phyloP scores from a whole-genome alignment of 2,888 invertebrate genomes.

The Serripes groenlandicus region DNA sequence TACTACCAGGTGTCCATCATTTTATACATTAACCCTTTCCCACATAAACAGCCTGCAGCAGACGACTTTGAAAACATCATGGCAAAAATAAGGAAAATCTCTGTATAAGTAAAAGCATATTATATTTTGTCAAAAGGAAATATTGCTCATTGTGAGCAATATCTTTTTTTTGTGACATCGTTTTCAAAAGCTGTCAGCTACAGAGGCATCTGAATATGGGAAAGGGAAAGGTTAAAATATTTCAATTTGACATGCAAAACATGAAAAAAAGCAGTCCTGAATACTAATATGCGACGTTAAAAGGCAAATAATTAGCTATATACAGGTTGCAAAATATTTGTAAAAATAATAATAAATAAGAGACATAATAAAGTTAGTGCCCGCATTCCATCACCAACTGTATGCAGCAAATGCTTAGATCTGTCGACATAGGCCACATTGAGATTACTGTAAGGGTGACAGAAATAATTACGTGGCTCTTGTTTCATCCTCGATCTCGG shows the following conservation, averaged over 20 bases:
- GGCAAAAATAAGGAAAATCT: background rate
- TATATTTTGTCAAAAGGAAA: too few relatives aligned
- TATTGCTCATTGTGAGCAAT: too few relatives aligned
- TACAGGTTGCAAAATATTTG: background rate
- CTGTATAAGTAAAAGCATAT: too few relatives aligned
- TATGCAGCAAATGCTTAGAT: slow-evolving; percentile 69
- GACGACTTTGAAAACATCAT: background rate
- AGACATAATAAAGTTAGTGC: slow-evolving; percentile 37
- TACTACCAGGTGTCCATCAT: background rate
- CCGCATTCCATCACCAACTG: slow-evolving; percentile 68
- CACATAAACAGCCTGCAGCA: background rate
- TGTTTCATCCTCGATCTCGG: background rate
- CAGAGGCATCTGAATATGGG: background rate
- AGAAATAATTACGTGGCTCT: slow-evolving; percentile 68
- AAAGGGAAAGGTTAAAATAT: background rate
- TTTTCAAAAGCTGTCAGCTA: background rate
- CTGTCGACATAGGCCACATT: slow-evolving; percentile 49
- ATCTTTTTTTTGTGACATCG: too few relatives aligned
- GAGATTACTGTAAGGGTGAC: slow-evolving; percentile 41
- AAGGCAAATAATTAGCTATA: slow-evolving; percentile 8
- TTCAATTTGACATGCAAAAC: slow-evolving; percentile 1
- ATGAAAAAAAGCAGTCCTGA: too few relatives aligned
- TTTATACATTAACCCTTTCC: background rate
- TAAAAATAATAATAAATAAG: background rate
- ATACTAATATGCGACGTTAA: too few relatives aligned